Conservation (phyloP, 2,113 vertebrate species). For the Ursus arctos region DNA sequence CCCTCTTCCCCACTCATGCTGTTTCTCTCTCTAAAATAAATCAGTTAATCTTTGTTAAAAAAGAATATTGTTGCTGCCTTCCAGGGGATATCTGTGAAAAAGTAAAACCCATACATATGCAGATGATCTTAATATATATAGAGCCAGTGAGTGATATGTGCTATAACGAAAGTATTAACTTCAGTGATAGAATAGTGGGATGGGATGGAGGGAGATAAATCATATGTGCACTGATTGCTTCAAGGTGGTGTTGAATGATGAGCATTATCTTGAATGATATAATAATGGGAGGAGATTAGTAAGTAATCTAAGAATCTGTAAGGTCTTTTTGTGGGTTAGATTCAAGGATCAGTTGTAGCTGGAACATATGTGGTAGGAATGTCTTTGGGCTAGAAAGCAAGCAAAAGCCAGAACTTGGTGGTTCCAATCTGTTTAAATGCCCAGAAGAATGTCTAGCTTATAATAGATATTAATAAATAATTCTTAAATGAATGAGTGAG, state of each 20-base stretch:
- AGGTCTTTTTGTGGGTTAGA: neutral
- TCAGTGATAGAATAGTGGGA: neutral
- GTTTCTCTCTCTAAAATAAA: neutral
- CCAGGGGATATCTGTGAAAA: neutral
- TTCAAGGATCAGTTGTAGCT: neutral
- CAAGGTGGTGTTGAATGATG: neutral
- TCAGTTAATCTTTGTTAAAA: neutral
- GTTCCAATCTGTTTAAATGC: constrained; percentile 12
- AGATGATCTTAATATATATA: neutral
- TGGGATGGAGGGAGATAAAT: neutral
- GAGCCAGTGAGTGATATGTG: neutral
- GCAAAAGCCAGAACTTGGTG: neutral
- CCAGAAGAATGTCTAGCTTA: neutral
- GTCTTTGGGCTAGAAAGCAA: neutral
- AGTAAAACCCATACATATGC: neutral
- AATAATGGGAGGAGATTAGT: neutral
- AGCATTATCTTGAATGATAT: neutral
- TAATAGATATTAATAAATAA: neutral
- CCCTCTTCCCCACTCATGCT: neutral
- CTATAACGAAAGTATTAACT: neutral
- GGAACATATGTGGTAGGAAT: neutral
- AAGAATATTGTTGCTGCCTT: neutral
- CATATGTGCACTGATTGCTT: neutral
- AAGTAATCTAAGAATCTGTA: neutral
- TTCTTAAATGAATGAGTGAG: neutral